phyloP scores from a whole-genome alignment of 1,140 invertebrate species.

The Sitobion miscanthi region DNA sequence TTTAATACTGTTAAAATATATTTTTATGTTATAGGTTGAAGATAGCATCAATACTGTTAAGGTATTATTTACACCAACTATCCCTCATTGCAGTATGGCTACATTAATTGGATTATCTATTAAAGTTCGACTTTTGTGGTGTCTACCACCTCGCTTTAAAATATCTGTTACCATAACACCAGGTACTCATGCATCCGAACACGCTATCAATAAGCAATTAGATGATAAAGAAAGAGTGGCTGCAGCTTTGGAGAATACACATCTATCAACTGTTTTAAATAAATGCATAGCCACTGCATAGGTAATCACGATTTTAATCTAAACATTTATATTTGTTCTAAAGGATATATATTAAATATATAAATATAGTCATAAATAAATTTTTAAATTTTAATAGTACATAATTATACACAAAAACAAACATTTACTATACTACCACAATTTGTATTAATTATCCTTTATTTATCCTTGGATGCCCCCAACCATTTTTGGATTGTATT shows the following conservation, averaged over 20 bases:
- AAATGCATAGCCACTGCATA: conserved; percentile 73
- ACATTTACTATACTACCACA: neutral
- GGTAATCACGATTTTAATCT: neutral
- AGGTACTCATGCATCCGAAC: conserved; percentile 90
- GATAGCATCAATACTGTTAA: conserved; percentile 75
- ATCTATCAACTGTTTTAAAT: conserved; percentile 89
- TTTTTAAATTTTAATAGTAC: neutral
- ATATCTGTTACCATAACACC: conserved; percentile 89
- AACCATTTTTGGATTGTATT: conserved; percentile 78
- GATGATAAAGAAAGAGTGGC: conserved; percentile 95
- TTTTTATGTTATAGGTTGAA: conserved; percentile 67
- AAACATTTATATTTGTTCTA: neutral
- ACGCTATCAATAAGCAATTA: conserved; percentile 95
- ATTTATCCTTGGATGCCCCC: neutral
- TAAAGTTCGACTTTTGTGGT: conserved; percentile 85
- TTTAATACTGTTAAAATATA: neutral
- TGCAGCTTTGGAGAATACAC: conserved; percentile 66
- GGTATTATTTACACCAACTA: conserved; percentile 94
- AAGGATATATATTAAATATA: neutral
- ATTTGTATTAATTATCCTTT: conserved; percentile 31
- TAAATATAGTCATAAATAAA: neutral
- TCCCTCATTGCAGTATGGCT: conserved; percentile 99
- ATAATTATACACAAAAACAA: neutral
- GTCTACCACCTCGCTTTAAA: conserved; percentile 86
- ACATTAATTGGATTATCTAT: conserved; percentile 93